Evolutionary conservation across 2,113 vertebrate genomes (phyloP).

Genomic region (Copsychus sechellarum): DNA sequence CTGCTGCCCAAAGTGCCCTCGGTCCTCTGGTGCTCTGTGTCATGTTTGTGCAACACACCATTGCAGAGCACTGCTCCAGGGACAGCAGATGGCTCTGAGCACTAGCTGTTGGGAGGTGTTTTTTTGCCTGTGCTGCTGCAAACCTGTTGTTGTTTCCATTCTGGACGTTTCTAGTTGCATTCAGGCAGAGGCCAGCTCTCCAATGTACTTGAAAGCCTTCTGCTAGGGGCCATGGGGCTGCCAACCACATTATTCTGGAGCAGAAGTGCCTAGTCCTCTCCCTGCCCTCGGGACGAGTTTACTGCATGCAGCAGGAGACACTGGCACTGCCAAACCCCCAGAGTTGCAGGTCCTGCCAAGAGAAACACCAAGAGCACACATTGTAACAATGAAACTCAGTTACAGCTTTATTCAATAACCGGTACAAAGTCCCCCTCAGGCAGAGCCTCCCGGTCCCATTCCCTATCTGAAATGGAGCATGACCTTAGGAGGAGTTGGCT

Average conservation of each 20-base stretch:
- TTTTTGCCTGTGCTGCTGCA: neutral
- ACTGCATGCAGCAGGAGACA: neutral
- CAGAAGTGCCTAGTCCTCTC: neutral
- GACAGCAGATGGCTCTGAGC: neutral
- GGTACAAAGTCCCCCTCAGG: conserved; percentile 80
- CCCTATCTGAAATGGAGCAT: conserved; percentile 62
- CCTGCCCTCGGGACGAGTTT: fast-evolving
- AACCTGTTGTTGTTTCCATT: neutral
- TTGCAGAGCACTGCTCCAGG: neutral
- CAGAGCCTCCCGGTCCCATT: conserved; percentile 61
- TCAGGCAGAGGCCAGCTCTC: neutral
- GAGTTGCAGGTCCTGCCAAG: fast-evolving
- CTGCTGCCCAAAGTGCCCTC: neutral
- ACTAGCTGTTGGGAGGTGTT: fast-evolving
- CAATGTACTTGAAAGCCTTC: neutral
- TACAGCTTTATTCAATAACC: conserved; percentile 88
- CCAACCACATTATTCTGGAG: fast-evolving
- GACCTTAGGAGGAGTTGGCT: conserved; percentile 43
- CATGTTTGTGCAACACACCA: fast-evolving
- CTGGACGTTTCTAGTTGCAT: neutral
- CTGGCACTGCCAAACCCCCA: fast-evolving
- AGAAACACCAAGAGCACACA: neutral
- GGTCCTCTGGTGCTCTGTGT: fast-evolving
- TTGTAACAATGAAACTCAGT: conserved; percentile 72
- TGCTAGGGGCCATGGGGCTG: fast-evolving